Evolutionary conservation across 2,797 vertebrate species (phyloP).

Genomic region (Menidia menidia): DNA sequence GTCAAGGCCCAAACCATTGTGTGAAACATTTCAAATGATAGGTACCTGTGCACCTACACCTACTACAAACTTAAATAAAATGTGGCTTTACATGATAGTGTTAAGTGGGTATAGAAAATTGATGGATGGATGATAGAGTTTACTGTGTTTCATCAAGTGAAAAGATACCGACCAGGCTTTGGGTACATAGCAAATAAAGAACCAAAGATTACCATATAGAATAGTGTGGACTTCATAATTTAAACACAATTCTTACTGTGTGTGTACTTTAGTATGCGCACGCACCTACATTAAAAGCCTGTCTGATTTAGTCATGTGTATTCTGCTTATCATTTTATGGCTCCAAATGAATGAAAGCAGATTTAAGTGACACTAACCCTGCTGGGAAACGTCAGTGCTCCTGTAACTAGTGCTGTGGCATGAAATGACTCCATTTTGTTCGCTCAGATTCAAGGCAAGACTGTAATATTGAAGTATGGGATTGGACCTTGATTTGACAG

Average conservation of each 20-base stretch:
- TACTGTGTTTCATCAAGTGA: not conserved
- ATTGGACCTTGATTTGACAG: not conserved
- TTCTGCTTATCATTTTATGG: not conserved
- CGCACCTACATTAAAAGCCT: not conserved
- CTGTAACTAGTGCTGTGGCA: not conserved
- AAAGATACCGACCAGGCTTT: not conserved
- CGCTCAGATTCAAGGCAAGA: not conserved
- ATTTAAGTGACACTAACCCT: slow-evolving; percentile 6
- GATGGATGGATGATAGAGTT: not conserved
- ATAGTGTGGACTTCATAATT: not conserved
- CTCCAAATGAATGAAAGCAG: not conserved
- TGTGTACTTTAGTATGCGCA: not conserved
- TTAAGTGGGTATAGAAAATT: not conserved
- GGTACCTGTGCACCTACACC: not conserved
- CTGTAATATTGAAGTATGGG: not conserved
- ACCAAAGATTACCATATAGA: not conserved
- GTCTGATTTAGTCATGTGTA: not conserved
- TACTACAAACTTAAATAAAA: not conserved
- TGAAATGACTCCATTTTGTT: not conserved
- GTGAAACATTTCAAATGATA: too few relatives aligned
- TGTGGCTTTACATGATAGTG: not conserved
- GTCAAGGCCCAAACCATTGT: too few relatives aligned
- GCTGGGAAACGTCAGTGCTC: not conserved
- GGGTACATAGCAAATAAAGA: not conserved
- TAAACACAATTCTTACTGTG: not conserved